Evolutionary conservation across 2,113 vertebrate genomes (phyloP).

Genomic region (Lepisosteus osseus): DNA sequence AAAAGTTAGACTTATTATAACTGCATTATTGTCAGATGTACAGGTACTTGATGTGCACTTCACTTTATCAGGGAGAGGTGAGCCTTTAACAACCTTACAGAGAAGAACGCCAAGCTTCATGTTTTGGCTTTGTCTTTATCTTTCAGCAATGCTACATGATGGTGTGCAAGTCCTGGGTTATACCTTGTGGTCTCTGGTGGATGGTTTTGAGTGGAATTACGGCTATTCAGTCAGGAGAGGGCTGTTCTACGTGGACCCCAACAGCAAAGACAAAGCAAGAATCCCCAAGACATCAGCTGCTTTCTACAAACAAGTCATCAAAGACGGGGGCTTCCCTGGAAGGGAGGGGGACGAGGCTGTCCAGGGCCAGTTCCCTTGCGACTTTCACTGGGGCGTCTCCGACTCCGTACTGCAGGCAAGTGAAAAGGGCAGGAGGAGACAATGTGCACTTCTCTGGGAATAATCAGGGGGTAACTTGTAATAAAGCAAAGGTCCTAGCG

Average conservation of each 20-base stretch:
- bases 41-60: too few relatives aligned
- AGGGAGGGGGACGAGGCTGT: conserved; percentile 52
- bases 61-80: too few relatives aligned
- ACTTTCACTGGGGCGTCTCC: conserved; percentile 89
- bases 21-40: too few relatives aligned
- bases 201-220: conserved; percentile 93
- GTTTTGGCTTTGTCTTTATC: background rate
- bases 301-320: conserved; percentile 80
- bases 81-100: too few relatives aligned
- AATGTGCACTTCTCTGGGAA: too few relatives aligned
- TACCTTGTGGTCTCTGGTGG: conserved; percentile 86
- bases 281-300: conserved; percentile 82
- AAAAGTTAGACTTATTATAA: too few relatives aligned
- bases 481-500: too few relatives aligned
- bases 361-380: conserved; percentile 78
- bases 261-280: conserved; percentile 65
- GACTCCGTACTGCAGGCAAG: conserved; percentile 87
- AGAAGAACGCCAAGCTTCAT: background rate
- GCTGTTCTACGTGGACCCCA: conserved; percentile 86
- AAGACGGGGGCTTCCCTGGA: conserved; percentile 75
- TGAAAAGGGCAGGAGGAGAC: background rate
- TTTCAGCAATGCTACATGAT: conserved; percentile 77
- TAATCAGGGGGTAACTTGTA: too few relatives aligned
- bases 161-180: conserved; percentile 83
- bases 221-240: conserved; percentile 77